Percentiles rank a stretch among this genome's conserved stretches.
Conservation (phyloP, 2,888 invertebrate species). For the Drosophila prostipennis region DNA sequence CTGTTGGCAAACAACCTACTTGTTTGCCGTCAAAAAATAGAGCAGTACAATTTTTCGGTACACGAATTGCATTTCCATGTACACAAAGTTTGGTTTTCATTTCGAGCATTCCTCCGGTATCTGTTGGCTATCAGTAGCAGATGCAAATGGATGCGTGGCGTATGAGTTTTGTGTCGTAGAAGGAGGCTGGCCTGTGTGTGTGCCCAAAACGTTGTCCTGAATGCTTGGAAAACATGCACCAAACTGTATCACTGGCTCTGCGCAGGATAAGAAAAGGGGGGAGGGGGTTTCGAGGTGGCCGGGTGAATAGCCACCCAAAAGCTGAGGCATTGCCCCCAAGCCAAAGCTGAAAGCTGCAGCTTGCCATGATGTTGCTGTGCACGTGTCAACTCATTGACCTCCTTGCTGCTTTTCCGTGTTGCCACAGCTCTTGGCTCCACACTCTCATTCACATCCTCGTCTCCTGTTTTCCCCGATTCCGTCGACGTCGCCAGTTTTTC, state of each 20-base stretch:
- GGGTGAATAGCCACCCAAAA: constrained; percentile 23
- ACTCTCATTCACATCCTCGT: neutral
- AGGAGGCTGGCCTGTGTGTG: constrained; percentile 2
- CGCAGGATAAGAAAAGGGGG: constrained; percentile 16
- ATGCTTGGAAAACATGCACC: constrained; percentile 63
- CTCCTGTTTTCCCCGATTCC: constrained; percentile 39
- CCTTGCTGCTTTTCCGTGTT: constrained; percentile 45
- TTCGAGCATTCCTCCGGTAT: constrained; percentile 21
- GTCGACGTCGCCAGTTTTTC: constrained; percentile 41
- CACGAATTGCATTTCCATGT: constrained; percentile 57
- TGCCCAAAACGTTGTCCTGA: constrained; percentile 38
- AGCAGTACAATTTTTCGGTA: constrained; percentile 22
- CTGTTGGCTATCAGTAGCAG: constrained; percentile 19
- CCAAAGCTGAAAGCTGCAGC: constrained; percentile 45
- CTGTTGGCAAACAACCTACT: constrained; percentile 1
- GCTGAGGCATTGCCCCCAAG: constrained; percentile 58
- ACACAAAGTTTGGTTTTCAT: constrained; percentile 44
- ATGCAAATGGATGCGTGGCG: constrained; percentile 5
- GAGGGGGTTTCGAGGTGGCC: neutral
- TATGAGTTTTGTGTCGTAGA: constrained; percentile 1
- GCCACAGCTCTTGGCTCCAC: constrained; percentile 25
- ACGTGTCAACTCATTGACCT: constrained; percentile 77
- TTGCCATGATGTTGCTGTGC: constrained; percentile 33
- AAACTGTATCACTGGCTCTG: constrained; percentile 66
- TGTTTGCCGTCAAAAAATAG: constrained; percentile 22